phyloP scores from a whole-genome alignment of 2,113 vertebrate species.

The Leucoraja erinaceus region DNA sequence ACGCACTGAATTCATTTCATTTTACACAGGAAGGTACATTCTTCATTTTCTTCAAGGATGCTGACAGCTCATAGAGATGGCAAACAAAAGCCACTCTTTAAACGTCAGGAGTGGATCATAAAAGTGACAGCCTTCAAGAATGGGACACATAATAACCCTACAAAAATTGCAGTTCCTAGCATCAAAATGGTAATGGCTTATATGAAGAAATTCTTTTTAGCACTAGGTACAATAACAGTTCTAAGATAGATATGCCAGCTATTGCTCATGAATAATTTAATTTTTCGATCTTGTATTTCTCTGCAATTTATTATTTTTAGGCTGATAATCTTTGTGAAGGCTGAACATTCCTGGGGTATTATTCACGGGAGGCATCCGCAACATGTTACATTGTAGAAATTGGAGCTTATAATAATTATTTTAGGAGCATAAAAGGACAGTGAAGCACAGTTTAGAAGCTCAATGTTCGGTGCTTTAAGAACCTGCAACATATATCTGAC shows the following conservation, averaged over 20 bases:
- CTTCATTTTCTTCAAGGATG: slow-evolving; percentile 46
- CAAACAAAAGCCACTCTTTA: slow-evolving; percentile 47
- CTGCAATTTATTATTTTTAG: neutral
- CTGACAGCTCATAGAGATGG: slow-evolving; percentile 39
- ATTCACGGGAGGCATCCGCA: neutral
- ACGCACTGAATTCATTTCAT: neutral
- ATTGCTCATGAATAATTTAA: neutral
- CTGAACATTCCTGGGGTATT: neutral
- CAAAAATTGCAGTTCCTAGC: slow-evolving; percentile 47
- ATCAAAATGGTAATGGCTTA: slow-evolving; percentile 47
- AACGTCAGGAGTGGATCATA: slow-evolving; percentile 50
- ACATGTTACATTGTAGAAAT: neutral
- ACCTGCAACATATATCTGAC: neutral
- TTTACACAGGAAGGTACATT: slow-evolving; percentile 41
- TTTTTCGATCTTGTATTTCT: neutral
- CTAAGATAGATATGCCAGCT: neutral
- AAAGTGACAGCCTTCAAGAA: slow-evolving; percentile 54
- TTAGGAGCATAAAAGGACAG: neutral
- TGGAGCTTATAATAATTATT: neutral
- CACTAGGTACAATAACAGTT: slow-evolving; percentile 40
- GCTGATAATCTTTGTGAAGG: neutral
- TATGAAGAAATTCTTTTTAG: slow-evolving; percentile 35
- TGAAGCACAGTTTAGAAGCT: neutral
- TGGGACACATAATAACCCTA: slow-evolving; percentile 46
- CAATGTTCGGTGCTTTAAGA: neutral